Percentiles rank a stretch among this genome's conserved stretches.
These are phyloP conservation scores for Esperia sulphurella DNA, from an alignment of 2,888 invertebrate genomes.

Conservation along the genomic window DNA sequence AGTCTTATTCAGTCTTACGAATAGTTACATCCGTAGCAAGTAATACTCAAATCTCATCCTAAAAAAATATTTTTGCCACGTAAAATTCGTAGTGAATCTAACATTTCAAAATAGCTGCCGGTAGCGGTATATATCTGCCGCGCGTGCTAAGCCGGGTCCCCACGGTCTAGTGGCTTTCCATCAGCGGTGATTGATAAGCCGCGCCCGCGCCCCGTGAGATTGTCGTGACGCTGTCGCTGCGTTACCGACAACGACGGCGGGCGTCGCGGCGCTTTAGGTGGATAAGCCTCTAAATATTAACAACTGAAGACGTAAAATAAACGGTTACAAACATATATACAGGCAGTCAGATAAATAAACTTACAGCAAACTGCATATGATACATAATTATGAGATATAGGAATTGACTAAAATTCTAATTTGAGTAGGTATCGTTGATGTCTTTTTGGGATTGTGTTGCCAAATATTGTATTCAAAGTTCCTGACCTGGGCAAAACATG, in stretches of 20 bases:
- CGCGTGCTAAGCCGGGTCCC: constrained; percentile 24
- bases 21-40: no score
- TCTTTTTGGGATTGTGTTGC: no score
- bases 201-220: constrained; percentile 41
- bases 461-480: no score
- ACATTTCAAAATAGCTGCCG: not conserved
- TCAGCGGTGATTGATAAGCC: constrained; percentile 64
- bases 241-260: constrained; percentile 5
- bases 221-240: constrained; percentile 30
- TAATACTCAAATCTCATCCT: no score
- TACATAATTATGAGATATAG: not conserved
- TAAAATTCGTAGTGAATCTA: not conserved
- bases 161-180: constrained; percentile 47
- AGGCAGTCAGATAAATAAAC: not conserved
- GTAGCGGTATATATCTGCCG: constrained; percentile 11
- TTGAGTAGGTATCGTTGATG: no score
- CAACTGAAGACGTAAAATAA: not conserved
- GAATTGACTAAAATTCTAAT: not conserved
- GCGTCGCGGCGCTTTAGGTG: constrained; percentile 20
- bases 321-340: not conserved
- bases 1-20: no score
- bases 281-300: constrained; percentile 20
- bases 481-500: no score
- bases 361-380: not conserved
- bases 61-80: no score